These are phyloP conservation scores for Eristalis arbustorum DNA, from an alignment of 2,888 invertebrate species.

Conservation along the genomic window DNA sequence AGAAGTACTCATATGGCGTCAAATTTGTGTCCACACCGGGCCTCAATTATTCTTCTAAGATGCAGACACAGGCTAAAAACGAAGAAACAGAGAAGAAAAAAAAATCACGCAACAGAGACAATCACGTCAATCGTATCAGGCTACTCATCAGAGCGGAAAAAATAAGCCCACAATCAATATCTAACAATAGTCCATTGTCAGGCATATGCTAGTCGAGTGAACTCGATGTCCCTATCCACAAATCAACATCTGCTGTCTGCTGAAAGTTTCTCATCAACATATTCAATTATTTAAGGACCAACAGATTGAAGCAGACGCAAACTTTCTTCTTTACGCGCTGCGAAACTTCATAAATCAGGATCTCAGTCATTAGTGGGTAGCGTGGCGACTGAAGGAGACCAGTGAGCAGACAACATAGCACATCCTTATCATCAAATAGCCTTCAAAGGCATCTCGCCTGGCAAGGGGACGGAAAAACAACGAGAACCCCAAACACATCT, in stretches of 20 bases:
- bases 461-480: background rate
- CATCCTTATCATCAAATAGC: slow-evolving; percentile 49
- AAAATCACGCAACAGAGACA: too few relatives aligned
- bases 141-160: too few relatives aligned
- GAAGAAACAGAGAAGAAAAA: too few relatives aligned
- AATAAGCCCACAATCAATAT: too few relatives aligned
- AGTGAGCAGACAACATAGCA: slow-evolving; percentile 23
- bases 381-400: slow-evolving; percentile 10
- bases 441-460: slow-evolving; percentile 33
- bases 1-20: too few relatives aligned
- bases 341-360: slow-evolving; percentile 65
- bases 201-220: background rate
- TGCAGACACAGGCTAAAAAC: too few relatives aligned
- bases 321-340: slow-evolving; percentile 49
- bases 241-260: slow-evolving; percentile 45
- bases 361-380: slow-evolving; percentile 58
- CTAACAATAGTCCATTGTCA: too few relatives aligned
- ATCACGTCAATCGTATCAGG: too few relatives aligned
- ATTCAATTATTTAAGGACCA: slow-evolving; percentile 61
- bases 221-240: slow-evolving; percentile 28
- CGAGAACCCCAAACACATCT: slow-evolving; percentile 36
- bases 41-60: too few relatives aligned
- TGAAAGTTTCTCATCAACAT: slow-evolving; percentile 58
- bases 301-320: slow-evolving; percentile 49
- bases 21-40: too few relatives aligned